A percentile compares a stretch with the other conserved stretches of the same genome.
Conservation (phyloP, 2,888 invertebrate genomes). For the Cephus spinipes region DNA sequence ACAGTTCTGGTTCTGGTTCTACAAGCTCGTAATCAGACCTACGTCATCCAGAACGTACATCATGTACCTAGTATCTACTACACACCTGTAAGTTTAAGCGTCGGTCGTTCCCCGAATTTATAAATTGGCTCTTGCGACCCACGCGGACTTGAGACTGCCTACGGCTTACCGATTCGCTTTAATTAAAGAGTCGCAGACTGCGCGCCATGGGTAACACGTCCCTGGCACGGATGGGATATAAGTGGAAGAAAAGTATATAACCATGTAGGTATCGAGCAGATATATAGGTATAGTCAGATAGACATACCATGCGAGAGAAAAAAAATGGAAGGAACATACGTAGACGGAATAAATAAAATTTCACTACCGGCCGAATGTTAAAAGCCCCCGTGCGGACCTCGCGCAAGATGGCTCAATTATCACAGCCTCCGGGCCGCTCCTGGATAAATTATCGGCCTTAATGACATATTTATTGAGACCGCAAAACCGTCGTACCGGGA, state of each 20-base stretch:
- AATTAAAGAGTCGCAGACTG: not conserved
- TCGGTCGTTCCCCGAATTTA: not conserved
- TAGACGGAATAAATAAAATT: constrained; percentile 2
- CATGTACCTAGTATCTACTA: not conserved
- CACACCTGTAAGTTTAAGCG: not conserved
- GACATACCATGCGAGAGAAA: not conserved
- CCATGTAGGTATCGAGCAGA: not conserved
- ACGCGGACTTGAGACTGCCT: constrained; percentile 1
- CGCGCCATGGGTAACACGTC: not conserved
- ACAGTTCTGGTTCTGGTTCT: not conserved
- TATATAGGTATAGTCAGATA: no score
- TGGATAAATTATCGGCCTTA: constrained; percentile 50
- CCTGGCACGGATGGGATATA: not conserved
- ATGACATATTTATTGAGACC: constrained; percentile 51
- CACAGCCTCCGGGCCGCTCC: constrained; percentile 34
- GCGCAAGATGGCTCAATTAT: constrained; percentile 52
- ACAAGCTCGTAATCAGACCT: not conserved
- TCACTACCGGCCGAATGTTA: constrained; percentile 16
- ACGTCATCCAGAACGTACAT: not conserved
- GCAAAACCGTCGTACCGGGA: constrained; percentile 31
- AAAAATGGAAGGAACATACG: not conserved
- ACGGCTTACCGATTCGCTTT: not conserved
- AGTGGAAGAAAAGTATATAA: not conserved
- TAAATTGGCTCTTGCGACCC: constrained; percentile 1
- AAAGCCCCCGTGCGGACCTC: constrained; percentile 20